Percentiles rank a stretch among this genome's conserved stretches.
Evolutionary conservation across 2,113 vertebrate species (phyloP).

Genomic region (Sigmodon hispidus): DNA sequence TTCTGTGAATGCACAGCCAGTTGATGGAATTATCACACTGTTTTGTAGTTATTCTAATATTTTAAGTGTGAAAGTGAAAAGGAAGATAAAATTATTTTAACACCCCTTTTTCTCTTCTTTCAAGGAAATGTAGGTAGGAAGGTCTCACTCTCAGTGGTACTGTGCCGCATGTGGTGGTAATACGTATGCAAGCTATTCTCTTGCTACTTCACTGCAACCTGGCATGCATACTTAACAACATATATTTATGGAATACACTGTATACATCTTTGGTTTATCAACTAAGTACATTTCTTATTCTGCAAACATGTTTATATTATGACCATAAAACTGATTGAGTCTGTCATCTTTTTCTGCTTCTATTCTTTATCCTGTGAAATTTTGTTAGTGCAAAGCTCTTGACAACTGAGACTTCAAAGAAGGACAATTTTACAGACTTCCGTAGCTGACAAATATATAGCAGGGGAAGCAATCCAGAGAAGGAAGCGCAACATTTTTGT

Average conservation of each 20-base stretch:
- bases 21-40: slow-evolving; percentile 7
- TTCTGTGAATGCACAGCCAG: neutral
- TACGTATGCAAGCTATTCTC: neutral
- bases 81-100: neutral
- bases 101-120: neutral
- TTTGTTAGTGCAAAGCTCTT: slow-evolving; percentile 56
- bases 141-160: neutral
- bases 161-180: neutral
- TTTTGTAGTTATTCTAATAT: slow-evolving; percentile 20
- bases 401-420: slow-evolving; percentile 23
- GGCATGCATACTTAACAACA: slow-evolving; percentile 20
- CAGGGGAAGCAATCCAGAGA: slow-evolving; percentile 56
- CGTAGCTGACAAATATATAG: slow-evolving; percentile 49
- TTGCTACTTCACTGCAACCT: slow-evolving; percentile 5
- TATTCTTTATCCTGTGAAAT: slow-evolving; percentile 50
- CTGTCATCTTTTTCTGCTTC: slow-evolving; percentile 50
- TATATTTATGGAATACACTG: slow-evolving; percentile 27
- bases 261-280: neutral
- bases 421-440: slow-evolving; percentile 61
- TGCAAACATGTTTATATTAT: slow-evolving; percentile 31
- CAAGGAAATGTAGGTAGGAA: neutral
- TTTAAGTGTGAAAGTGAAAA: slow-evolving; percentile 24
- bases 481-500: slow-evolving; percentile 50
- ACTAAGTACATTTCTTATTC: neutral
- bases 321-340: slow-evolving; percentile 8